These are phyloP conservation scores for Orchestia grillus DNA, from an alignment of 1,140 invertebrate genomes.

Conservation along the genomic window DNA sequence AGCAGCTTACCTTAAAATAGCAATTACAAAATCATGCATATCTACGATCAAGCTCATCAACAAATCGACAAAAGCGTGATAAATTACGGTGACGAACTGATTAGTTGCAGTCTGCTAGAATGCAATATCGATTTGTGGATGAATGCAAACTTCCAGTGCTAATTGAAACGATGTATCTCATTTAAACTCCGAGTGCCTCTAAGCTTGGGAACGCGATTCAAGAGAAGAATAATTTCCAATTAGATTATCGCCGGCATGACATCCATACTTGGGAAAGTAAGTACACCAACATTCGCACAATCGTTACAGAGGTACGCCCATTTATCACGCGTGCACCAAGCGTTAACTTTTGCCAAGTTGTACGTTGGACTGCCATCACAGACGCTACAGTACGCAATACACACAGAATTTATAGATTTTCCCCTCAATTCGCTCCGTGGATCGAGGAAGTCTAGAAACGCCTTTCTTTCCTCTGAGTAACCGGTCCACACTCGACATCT, in stretches of 20 bases:
- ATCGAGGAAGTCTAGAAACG: neutral
- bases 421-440: neutral
- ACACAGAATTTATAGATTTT: neutral
- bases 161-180: conserved; percentile 15
- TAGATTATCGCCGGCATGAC: neutral
- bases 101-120: neutral
- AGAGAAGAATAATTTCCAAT: neutral
- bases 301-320: neutral
- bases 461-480: neutral
- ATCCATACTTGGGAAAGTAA: neutral
- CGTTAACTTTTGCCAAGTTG: neutral
- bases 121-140: neutral
- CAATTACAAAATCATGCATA: conserved; percentile 20
- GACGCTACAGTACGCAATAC: neutral
- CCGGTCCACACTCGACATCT: neutral
- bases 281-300: neutral
- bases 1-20: neutral
- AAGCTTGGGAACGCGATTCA: neutral
- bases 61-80: neutral
- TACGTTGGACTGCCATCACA: neutral
- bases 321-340: neutral
- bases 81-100: neutral
- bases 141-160: conserved; percentile 26
- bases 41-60: conserved; percentile 37
- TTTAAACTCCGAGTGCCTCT: neutral